A percentile compares a stretch with the other conserved stretches of the same genome.
Evolutionary conservation across 2,888 invertebrate genomes (phyloP).

Genomic region (Schizaphis graminum): DNA sequence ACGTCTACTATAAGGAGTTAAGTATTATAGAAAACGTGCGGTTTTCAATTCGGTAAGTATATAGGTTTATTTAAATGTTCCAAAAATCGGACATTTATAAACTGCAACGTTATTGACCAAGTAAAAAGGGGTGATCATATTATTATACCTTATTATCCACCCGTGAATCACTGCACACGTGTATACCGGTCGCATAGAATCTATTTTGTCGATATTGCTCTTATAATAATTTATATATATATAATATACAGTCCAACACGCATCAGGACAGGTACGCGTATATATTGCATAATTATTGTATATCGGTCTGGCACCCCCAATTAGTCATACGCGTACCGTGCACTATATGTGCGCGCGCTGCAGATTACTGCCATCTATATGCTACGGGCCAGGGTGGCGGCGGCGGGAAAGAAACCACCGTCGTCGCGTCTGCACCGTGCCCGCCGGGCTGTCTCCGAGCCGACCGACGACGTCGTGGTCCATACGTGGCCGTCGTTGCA

Average conservation of each 20-base stretch:
- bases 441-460: conserved; percentile 61
- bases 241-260: no score
- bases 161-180: no score
- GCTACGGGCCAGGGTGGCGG: not conserved
- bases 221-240: not conserved
- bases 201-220: not conserved
- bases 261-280: not conserved
- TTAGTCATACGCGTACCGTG: not conserved
- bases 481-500: not conserved
- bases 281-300: not conserved
- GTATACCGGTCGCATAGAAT: not conserved
- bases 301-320: conserved; percentile 55
- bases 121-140: no score
- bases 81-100: no score
- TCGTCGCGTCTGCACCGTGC: conserved; percentile 7
- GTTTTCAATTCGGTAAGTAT: no score
- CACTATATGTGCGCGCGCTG: not conserved
- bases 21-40: no score
- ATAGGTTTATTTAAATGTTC: no score
- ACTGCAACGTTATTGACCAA: no score
- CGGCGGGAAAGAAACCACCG: conserved; percentile 49
- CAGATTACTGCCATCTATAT: no score
- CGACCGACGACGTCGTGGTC: conserved; percentile 12
- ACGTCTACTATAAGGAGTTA: no score
- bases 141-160: no score